phyloP scores from a whole-genome alignment of 1,140 invertebrate species.

The Saccostrea echinata region DNA sequence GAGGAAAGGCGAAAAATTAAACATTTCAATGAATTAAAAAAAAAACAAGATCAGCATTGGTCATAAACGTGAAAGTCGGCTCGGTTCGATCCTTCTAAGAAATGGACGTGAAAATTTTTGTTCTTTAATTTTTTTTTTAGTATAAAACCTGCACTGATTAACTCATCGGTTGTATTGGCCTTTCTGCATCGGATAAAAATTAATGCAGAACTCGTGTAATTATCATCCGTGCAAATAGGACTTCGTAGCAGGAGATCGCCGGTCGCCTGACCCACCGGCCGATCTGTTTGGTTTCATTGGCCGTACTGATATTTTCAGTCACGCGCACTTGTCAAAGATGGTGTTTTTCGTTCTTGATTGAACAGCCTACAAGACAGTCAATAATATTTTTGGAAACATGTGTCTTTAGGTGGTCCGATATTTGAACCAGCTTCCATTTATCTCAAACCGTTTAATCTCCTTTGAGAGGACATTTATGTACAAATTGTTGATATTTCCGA shows the following conservation, averaged over 20 bases:
- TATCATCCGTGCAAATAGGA: neutral
- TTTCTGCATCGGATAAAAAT: neutral
- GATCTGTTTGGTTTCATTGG: neutral
- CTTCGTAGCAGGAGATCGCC: neutral
- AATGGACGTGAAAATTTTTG: no score
- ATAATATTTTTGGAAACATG: neutral
- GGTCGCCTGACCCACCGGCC: neutral
- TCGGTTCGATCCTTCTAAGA: no score
- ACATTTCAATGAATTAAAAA: no score
- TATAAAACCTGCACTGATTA: neutral
- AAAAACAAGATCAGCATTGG: no score
- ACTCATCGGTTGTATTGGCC: neutral
- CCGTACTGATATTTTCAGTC: neutral
- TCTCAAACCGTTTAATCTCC: neutral
- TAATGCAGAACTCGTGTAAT: neutral
- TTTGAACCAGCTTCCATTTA: neutral
- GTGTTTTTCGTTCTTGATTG: neutral
- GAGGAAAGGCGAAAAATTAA: no score
- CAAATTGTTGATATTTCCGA: neutral
- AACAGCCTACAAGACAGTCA: neutral
- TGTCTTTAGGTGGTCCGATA: constrained; percentile 2
- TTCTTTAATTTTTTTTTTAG: no score
- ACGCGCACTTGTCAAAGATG: neutral
- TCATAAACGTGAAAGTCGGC: no score
- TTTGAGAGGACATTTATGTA: neutral